A percentile compares a stretch with the other conserved stretches of the same genome.
phyloP scores from a whole-genome alignment of 2,888 invertebrate genomes.

The Morinoia aosen region DNA sequence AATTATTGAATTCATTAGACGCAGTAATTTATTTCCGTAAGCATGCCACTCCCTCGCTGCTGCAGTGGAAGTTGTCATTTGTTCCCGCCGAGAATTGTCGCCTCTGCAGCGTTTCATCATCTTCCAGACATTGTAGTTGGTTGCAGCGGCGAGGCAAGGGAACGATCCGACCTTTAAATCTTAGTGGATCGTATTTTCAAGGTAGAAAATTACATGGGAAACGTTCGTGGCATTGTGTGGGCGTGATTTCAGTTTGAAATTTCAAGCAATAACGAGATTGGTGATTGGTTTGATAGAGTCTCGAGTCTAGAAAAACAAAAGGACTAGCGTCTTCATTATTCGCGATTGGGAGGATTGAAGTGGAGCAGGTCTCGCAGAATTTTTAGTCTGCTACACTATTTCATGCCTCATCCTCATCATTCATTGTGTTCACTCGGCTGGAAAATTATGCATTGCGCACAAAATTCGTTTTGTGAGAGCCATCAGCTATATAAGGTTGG shows the following conservation, averaged over 20 bases:
- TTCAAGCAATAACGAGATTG: too few species aligned
- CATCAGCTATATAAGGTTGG: neutral
- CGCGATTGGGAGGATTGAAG: neutral
- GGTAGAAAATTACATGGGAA: neutral
- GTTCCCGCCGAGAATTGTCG: neutral
- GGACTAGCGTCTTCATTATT: neutral
- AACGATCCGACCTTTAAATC: neutral
- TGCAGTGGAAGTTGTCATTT: neutral
- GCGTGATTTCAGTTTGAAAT: neutral
- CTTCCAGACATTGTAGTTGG: neutral
- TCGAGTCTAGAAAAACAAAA: neutral
- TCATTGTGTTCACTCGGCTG: slow-evolving; percentile 26
- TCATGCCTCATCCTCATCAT: slow-evolving; percentile 19
- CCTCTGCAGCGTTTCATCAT: neutral
- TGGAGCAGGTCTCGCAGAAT: neutral
- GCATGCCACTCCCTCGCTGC: neutral
- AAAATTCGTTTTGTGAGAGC: neutral
- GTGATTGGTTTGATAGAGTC: neutral
- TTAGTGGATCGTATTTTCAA: neutral
- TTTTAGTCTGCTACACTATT: slow-evolving; percentile 7
- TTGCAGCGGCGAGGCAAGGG: neutral
- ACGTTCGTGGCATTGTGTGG: neutral
- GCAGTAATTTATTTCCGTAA: slow-evolving; percentile 4
- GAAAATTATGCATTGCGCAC: slow-evolving; percentile 31
- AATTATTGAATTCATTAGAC: neutral